Base-by-base conservation (phyloP, 1,140 invertebrate genomes). In the Papilio glaucus region DNA sequence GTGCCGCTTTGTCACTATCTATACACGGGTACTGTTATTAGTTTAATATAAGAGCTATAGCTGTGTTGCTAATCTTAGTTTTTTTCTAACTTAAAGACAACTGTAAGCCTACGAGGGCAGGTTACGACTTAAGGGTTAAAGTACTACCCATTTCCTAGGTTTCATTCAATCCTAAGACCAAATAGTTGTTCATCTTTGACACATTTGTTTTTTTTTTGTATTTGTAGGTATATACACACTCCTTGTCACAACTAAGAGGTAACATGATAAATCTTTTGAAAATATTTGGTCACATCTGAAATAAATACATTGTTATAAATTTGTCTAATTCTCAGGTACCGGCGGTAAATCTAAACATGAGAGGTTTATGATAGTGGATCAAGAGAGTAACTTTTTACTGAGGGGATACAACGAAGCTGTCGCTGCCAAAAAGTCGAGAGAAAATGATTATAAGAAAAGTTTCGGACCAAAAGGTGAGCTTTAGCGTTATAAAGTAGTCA, bases 1-100 rank as follows among this genome's bases (percentile, higher is more conserved):
- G 98, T 99, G 1, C 99, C 99, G 0, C 93, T 99, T 26, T 96
- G 98, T 85, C 98, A 99, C 93, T 98, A 96, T 89, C 89, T 99
- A 0, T 99, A 99, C 83, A 97, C 97, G 39, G 98, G 98, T 72
- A 87, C 49, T 24, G 18, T 3, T 53, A 49, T 26, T 53, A 53
- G 3, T 15, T 53, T 15, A 9, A 7, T 33, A 33, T 33, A 33
- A 33, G 6, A 33, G 29, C 29, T 33, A 6, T 33, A 33, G 2
- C 6, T 6, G 29, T 3, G 29, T 3, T 33, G 29, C 2, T 3
- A 33, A 3, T 33, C 29, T 33, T 33, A 33, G 29, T 2, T 33
- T 33, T 3, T 3, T n/a, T n/a, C n/a, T n/a, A n/a, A n/a, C n/a
- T n/a, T n/a, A n/a, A n/a, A n/a, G n/a, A n/a, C n/a, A n/a, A n/a